Base-by-base conservation (phyloP, 1,140 invertebrate species). In the Cheumatopsyche charites region DNA sequence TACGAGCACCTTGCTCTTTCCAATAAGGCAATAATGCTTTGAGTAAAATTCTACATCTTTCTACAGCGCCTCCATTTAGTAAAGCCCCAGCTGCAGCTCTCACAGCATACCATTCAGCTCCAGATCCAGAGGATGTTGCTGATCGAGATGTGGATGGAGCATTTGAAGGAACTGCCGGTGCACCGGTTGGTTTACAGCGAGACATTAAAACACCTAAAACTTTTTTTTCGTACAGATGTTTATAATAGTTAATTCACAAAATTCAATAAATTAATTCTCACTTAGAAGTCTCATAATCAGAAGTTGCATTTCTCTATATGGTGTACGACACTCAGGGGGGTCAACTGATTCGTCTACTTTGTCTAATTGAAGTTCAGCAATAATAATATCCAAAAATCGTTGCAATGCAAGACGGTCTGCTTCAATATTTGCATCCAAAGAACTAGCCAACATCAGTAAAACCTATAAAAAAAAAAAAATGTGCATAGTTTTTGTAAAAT, bases 381-480 rank as follows among this genome's bases (percentile, higher is more conserved):
- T 88, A 0, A 97, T 81, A 0, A 90, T 86, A 45, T 87, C 86
- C 0, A 98, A 84, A 6, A 97, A 82, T 6, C 87, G 86, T 73
- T 94, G 91, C 0, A 97, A 83, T 26, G 91, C 91, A 0, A 85
- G 84, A 75, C 89, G 88, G 77, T 97, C 94, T 52, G 89, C 87
- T 75, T 95, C 94, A 12, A 91, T 89, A 77, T 90, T 89, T 2
- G 90, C 90, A 81, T 97, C 94, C 7, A 98, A 85, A 82, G 98
- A 95, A 49, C 91, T 90, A 3, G 94, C 94, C 26, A 98, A 83
- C 90, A 97, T 96, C 4, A 97, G 84, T 2, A 98, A 84, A 3
- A 95, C 92, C 91, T 93, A 76, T 2, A 76, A 72, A 36, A 62
- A 49, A 70, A 63, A 42, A 61, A 61, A 25, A 11, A 29, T 36